phyloP scores from a whole-genome alignment of 1,140 invertebrate genomes.

The Brachionus rotundiformis region DNA sequence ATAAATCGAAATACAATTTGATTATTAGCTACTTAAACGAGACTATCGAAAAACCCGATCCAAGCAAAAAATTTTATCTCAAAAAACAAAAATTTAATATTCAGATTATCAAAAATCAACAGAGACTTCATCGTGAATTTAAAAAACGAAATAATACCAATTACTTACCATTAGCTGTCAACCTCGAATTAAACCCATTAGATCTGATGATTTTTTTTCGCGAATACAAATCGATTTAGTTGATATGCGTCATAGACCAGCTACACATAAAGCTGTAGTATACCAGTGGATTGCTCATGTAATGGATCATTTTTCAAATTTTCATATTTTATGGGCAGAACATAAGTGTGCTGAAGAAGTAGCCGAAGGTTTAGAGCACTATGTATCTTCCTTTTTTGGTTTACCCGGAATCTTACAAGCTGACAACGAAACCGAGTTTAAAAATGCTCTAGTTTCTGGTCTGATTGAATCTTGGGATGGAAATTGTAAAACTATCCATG shows the following conservation, averaged over 20 bases:
- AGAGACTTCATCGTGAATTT: background rate
- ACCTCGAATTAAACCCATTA: background rate
- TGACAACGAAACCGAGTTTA: background rate
- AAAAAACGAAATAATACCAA: background rate
- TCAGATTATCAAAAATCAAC: background rate
- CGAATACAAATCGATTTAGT: background rate
- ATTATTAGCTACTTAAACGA: slow-evolving; percentile 16
- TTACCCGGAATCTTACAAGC: background rate
- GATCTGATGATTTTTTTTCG: background rate
- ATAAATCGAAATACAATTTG: background rate
- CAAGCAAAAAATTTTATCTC: background rate
- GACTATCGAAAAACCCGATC: slow-evolving; percentile 14
- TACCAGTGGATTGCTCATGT: background rate
- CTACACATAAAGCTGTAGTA: no score
- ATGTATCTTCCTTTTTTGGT: background rate
- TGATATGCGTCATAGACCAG: no score
- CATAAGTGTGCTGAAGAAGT: background rate
- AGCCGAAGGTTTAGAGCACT: background rate
- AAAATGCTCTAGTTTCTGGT: background rate
- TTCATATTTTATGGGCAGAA: background rate
- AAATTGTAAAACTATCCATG: slow-evolving; percentile 54
- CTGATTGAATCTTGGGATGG: background rate
- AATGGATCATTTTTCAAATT: background rate
- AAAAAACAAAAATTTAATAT: slow-evolving; percentile 24
- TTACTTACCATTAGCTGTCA: background rate